Conservation (phyloP, 2,113 vertebrate genomes). For the Dicentrarchus labrax region DNA sequence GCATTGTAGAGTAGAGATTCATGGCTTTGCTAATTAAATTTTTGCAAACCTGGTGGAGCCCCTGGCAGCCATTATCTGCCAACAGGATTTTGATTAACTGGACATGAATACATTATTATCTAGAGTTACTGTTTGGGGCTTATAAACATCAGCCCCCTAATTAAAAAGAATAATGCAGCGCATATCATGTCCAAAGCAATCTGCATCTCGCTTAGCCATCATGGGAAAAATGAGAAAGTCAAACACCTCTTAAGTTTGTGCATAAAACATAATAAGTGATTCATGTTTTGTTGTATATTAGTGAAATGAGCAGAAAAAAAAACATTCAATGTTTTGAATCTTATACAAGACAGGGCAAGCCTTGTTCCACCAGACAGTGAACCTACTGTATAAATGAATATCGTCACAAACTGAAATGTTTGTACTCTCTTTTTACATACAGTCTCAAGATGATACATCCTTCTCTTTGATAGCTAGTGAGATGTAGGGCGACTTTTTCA, state of each 20-base stretch:
- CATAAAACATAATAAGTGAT: slow-evolving; percentile 32
- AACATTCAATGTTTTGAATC: slow-evolving; percentile 1
- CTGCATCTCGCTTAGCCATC: slow-evolving; percentile 55
- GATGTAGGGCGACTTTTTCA: not conserved
- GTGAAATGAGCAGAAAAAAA: not conserved
- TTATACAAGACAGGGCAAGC: not conserved
- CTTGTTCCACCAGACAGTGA: not conserved
- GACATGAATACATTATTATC: slow-evolving; percentile 78
- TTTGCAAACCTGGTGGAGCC: slow-evolving; percentile 77
- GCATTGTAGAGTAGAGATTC: slow-evolving; percentile 74
- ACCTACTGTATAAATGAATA: not conserved
- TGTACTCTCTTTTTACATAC: not conserved
- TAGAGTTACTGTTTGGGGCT: slow-evolving; percentile 74
- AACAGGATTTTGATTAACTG: slow-evolving; percentile 83
- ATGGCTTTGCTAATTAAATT: slow-evolving; percentile 81
- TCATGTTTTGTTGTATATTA: slow-evolving; percentile 18
- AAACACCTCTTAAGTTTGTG: slow-evolving; percentile 42
- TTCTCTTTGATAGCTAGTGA: not conserved
- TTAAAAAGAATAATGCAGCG: slow-evolving; percentile 79
- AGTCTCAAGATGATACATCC: not conserved
- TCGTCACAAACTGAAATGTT: slow-evolving; percentile 1
- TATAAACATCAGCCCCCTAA: slow-evolving; percentile 76
- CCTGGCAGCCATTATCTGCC: slow-evolving; percentile 80
- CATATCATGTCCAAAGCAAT: slow-evolving; percentile 68
- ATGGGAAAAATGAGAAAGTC: slow-evolving; percentile 31